Base-by-base conservation (phyloP, 2,888 invertebrate species). In the Omphaloscelis lunosa region DNA sequence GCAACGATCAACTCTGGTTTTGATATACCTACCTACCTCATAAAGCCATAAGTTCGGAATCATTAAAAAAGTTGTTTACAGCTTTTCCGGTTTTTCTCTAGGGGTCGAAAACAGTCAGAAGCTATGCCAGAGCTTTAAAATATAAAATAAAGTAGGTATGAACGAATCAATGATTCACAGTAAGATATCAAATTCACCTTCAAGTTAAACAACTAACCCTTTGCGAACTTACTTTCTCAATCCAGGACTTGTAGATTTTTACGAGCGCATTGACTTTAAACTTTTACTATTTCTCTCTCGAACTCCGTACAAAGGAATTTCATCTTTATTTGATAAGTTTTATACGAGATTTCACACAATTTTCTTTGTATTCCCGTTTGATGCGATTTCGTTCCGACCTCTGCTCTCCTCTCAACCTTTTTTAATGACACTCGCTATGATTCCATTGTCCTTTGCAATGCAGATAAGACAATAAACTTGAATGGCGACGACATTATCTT, bases 261-360 rank as follows among this genome's bases (percentile, higher is more conserved):
- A 88, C 79, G 83, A 80, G 80, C 76, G 51, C 79, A 75, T 76
- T 82, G 85, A 78, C 85, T 88, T 88, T 82, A 88, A 87, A 83
- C 75, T 85, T 88, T 86, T 81, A 79, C 80, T 81, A 88, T 85
- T 75, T 63, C 76, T 70, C 68, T 63, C 48, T 72, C 41, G 15
- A 39, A 53, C 27, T 72, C 68, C 17, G 41, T 23, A 67, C 79
- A 79, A 86, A 79, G 82, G 72, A 84, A 74, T 82, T 77, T 79
- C 62, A 73, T 79, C 75, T 84, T 73, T 84, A 79, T 77, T 56
- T 66, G 34, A 29, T 23, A 68, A 76, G 73, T 72, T 80, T 68
- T 27, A 63, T 56, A 45, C 4, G 71, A 75, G 65, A 61, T 81
- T 81, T 51, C 62, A 29, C 41, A 51, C 56, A 70, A 51, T 84